Percentiles rank a stretch among this genome's conserved stretches.
Evolutionary conservation across 2,888 invertebrate genomes (phyloP).

Genomic region (Sycophila texana): DNA sequence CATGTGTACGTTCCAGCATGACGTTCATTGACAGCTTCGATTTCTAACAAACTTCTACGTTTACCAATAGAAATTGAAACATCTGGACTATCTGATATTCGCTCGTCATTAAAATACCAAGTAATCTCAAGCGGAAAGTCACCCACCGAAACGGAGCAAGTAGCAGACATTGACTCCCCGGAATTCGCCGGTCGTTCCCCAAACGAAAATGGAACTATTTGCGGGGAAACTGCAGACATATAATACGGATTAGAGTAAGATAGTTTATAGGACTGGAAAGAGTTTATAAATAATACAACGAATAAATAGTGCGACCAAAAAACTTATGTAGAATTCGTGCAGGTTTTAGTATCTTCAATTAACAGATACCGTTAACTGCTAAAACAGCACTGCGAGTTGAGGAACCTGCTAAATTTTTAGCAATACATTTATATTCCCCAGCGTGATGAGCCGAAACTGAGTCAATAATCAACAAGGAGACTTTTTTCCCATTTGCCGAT

Average conservation of each 20-base stretch:
- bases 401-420: slow-evolving; percentile 78
- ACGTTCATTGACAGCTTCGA: slow-evolving; percentile 82
- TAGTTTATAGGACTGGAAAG: background rate
- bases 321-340: slow-evolving; percentile 57
- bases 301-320: background rate
- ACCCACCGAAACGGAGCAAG: slow-evolving; percentile 84
- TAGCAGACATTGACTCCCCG: slow-evolving; percentile 83
- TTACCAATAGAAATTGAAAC: slow-evolving; percentile 76
- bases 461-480: slow-evolving; percentile 78
- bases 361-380: slow-evolving; percentile 77
- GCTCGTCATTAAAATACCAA: slow-evolving; percentile 85
- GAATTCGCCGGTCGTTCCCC: slow-evolving; percentile 83
- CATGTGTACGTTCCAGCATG: slow-evolving; percentile 88
- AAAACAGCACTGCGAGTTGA: slow-evolving; percentile 76
- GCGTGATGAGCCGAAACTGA: slow-evolving; percentile 78
- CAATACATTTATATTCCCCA: slow-evolving; percentile 80
- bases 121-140: slow-evolving; percentile 85
- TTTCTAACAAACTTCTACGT: slow-evolving; percentile 81
- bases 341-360: background rate
- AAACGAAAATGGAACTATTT: slow-evolving; percentile 84
- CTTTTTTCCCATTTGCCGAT: slow-evolving; percentile 79
- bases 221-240: slow-evolving; percentile 81
- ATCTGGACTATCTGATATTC: slow-evolving; percentile 69
- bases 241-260: background rate
- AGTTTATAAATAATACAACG: background rate